Conservation (phyloP, 2,888 invertebrate genomes). For the Acanthacorydalis orientalis region DNA sequence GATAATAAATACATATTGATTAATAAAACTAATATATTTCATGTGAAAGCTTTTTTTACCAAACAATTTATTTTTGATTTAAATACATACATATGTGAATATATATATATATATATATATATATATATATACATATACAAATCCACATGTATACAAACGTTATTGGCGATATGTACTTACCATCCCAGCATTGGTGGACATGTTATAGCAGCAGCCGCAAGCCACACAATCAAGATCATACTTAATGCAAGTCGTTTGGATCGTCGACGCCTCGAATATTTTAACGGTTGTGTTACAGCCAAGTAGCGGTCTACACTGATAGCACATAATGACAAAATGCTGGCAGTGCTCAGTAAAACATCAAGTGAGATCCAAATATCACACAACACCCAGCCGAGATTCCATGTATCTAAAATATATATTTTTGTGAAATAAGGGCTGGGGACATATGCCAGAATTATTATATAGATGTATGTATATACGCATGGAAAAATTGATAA, state of each 20-base stretch:
- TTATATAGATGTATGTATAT: too few relatives aligned
- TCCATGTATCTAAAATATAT: conserved; percentile 54
- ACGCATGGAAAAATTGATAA: too few relatives aligned
- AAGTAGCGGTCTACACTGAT: conserved; percentile 83
- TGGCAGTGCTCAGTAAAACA: conserved; percentile 84
- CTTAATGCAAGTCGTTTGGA: conserved; percentile 68
- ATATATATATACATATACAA: too few relatives aligned
- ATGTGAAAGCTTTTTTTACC: too few relatives aligned
- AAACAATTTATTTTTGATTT: too few relatives aligned
- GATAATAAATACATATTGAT: too few relatives aligned
- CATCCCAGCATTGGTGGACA: conserved; percentile 89
- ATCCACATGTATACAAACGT: too few relatives aligned
- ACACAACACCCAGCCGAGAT: conserved; percentile 74
- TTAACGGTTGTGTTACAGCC: conserved; percentile 84
- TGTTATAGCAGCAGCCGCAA: conserved; percentile 76
- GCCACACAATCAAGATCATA: conserved; percentile 84
- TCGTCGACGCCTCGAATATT: conserved; percentile 76
- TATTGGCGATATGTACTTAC: conserved; percentile 31
- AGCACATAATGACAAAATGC: conserved; percentile 81
- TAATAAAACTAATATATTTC: too few relatives aligned
- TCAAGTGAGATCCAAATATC: conserved; percentile 88
- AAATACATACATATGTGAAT: too few relatives aligned
- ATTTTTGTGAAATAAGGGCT: too few relatives aligned
- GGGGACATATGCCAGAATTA: too few relatives aligned
- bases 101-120: too few relatives aligned